Evolutionary conservation across 2,113 vertebrate genomes (phyloP).

Genomic region (Lophochroa leadbeateri): DNA sequence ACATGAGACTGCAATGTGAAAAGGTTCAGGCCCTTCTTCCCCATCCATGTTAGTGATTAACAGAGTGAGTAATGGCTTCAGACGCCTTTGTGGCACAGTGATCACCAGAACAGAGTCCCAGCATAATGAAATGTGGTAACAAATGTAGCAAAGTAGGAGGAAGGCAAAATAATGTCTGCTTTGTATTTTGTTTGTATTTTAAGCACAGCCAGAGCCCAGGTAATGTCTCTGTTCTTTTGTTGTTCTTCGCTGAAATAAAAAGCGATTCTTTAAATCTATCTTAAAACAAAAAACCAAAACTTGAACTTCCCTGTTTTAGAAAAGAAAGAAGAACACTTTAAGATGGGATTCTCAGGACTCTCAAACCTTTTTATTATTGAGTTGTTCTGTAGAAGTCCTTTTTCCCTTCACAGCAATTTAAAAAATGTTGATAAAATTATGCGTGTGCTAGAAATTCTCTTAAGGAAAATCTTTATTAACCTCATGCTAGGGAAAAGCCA

Average conservation of each 20-base stretch:
- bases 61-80: slow-evolving; percentile 61
- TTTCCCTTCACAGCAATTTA: background rate
- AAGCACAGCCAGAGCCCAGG: background rate
- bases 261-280: background rate
- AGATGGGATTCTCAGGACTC: background rate
- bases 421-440: background rate
- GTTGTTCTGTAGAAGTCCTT: background rate
- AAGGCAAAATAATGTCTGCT: background rate
- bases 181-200: background rate
- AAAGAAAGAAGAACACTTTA: background rate
- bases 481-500: background rate
- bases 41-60: slow-evolving; percentile 46
- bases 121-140: background rate
- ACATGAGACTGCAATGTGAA: background rate
- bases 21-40: slow-evolving; percentile 14
- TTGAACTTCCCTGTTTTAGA: background rate
- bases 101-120: background rate
- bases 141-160: background rate
- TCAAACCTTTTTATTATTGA: background rate
- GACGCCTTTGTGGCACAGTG: background rate
- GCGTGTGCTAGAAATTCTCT: background rate
- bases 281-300: background rate
- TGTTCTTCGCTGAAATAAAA: background rate
- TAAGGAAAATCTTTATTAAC: background rate
- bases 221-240: background rate